phyloP scores from a whole-genome alignment of 2,113 vertebrate genomes.

The Oncorhynchus masou region DNA sequence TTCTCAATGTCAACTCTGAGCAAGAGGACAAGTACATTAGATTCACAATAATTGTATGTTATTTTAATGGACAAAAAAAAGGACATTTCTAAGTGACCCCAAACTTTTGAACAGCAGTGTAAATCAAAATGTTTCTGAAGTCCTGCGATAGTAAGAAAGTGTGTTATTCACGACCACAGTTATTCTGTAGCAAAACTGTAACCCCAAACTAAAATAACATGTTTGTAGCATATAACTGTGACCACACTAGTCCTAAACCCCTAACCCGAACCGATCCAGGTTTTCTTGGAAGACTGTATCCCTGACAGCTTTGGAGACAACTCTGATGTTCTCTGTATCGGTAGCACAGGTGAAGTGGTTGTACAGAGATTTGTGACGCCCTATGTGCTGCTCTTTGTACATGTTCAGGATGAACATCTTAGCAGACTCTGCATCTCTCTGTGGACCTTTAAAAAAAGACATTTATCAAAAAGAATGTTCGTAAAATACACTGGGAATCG shows the following conservation, averaged over 20 bases:
- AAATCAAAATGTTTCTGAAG: not conserved
- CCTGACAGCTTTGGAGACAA: constrained; percentile 81
- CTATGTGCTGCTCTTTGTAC: constrained; percentile 72
- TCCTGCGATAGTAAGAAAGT: not conserved
- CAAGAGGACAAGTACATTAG: too few species aligned
- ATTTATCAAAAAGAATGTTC: not conserved
- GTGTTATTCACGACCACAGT: too few species aligned
- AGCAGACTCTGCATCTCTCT: constrained; percentile 68
- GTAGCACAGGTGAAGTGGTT: constrained; percentile 85
- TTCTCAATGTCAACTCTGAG: too few species aligned
- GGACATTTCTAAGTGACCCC: too few species aligned
- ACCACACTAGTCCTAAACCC: too few species aligned
- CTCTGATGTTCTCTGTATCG: constrained; percentile 82
- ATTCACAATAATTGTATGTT: too few species aligned
- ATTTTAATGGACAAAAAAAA: too few species aligned
- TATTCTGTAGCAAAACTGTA: too few species aligned
- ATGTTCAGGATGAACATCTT: constrained; percentile 81
- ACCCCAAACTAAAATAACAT: too few species aligned
- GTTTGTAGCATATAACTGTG: too few species aligned
- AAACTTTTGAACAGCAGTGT: too few species aligned
- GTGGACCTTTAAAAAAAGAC: constrained; percentile 68
- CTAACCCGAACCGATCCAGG: constrained; percentile 60
- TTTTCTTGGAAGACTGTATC: constrained; percentile 78
- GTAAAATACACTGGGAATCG: not conserved
- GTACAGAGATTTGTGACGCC: constrained; percentile 76